These are phyloP conservation scores for Andrena haemorrhoa DNA, from an alignment of 2,888 invertebrate species.

Conservation along the genomic window DNA sequence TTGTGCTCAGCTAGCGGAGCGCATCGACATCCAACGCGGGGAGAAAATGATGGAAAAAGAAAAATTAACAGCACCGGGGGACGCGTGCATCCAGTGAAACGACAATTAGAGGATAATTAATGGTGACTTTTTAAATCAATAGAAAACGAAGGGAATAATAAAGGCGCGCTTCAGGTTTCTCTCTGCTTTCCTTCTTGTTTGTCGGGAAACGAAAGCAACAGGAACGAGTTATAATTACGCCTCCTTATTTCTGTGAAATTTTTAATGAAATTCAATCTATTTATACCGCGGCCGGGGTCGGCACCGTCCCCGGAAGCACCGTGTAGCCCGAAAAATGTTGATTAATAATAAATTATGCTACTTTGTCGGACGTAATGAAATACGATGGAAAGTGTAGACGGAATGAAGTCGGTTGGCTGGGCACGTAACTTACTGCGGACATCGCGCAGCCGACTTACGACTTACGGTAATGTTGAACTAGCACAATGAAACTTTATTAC, in stretches of 20 bases:
- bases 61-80: constrained; percentile 24
- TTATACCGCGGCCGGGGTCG: too few relatives aligned
- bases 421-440: neutral
- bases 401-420: constrained; percentile 1
- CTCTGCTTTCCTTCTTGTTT: neutral
- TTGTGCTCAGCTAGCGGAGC: constrained; percentile 63
- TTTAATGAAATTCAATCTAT: too few relatives aligned
- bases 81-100: constrained; percentile 63
- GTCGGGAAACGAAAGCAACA: neutral
- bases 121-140: constrained; percentile 56
- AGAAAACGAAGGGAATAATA: constrained; percentile 13
- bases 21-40: constrained; percentile 12
- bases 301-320: too few relatives aligned
- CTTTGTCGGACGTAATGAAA: constrained; percentile 17
- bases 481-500: constrained; percentile 40
- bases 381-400: constrained; percentile 2
- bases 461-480: constrained; percentile 40
- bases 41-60: constrained; percentile 10
- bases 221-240: neutral
- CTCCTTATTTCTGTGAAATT: too few relatives aligned
- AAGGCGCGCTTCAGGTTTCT: neutral
- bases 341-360: constrained; percentile 3
- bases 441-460: constrained; percentile 21
- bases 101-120: constrained; percentile 77
- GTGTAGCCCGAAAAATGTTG: neutral